phyloP scores from a whole-genome alignment of 2,888 invertebrate species.

The Eupithecia exiguata region DNA sequence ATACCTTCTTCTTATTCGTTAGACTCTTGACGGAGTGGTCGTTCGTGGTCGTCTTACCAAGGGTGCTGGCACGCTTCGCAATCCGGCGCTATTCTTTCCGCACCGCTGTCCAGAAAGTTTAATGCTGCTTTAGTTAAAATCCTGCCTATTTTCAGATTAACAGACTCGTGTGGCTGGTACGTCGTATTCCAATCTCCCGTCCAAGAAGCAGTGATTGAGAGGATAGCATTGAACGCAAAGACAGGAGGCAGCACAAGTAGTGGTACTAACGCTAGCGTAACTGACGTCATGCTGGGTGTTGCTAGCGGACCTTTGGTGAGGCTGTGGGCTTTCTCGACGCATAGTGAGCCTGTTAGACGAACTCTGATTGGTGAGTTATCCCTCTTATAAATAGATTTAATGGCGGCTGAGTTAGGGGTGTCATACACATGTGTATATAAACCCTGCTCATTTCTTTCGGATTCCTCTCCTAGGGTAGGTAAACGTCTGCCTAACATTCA shows the following conservation, averaged over 20 bases:
- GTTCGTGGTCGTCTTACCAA: no score
- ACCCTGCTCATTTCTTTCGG: neutral
- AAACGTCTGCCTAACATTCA: neutral
- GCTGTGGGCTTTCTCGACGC: constrained; percentile 80
- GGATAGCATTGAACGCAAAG: constrained; percentile 94
- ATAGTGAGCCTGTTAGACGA: constrained; percentile 77
- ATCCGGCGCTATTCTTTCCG: no score
- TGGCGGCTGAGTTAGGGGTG: no score
- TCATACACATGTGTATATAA: no score
- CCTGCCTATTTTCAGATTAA: constrained; percentile 85
- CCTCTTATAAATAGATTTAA: neutral
- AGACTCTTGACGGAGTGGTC: no score
- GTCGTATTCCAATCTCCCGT: constrained; percentile 96
- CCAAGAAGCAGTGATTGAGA: constrained; percentile 94
- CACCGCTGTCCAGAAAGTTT: no score
- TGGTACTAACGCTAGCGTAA: constrained; percentile 67
- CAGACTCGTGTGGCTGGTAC: constrained; percentile 98
- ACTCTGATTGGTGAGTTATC: constrained; percentile 73
- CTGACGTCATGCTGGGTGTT: constrained; percentile 79
- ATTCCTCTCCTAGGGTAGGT: neutral
- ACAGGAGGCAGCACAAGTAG: constrained; percentile 70
- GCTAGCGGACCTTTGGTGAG: constrained; percentile 77
- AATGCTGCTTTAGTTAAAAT: neutral
- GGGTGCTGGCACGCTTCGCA: no score
- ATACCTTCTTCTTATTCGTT: no score